These are phyloP conservation scores for Plusia festucae DNA, from an alignment of 2,888 invertebrate genomes.

Conservation along the genomic window DNA sequence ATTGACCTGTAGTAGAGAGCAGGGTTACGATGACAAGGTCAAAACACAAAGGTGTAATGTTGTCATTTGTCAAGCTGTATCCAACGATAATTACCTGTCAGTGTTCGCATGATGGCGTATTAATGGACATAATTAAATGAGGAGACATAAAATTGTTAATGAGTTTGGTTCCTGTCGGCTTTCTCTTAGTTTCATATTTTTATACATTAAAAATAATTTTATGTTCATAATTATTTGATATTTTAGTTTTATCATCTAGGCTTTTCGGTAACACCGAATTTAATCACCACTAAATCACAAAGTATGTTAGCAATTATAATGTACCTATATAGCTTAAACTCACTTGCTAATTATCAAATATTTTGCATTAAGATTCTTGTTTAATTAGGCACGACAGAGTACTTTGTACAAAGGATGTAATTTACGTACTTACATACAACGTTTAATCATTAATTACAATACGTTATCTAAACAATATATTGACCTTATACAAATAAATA, in stretches of 20 bases:
- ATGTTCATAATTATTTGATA: background rate
- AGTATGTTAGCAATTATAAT: background rate
- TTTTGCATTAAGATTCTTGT: background rate
- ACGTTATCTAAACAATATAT: constrained; percentile 17
- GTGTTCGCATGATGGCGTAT: constrained; percentile 59
- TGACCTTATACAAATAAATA: constrained; percentile 47
- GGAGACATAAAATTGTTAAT: constrained; percentile 34
- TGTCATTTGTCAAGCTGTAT: constrained; percentile 62
- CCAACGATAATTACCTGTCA: constrained; percentile 65
- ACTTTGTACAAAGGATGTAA: background rate
- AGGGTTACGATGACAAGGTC: constrained; percentile 60
- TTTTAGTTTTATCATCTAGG: background rate
- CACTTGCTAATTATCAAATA: background rate
- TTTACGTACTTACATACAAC: constrained; percentile 10
- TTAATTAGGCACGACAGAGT: background rate
- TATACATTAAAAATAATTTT: background rate
- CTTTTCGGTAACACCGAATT: background rate
- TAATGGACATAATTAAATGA: constrained; percentile 61
- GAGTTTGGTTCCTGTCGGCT: constrained; percentile 35
- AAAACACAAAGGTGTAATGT: constrained; percentile 63
- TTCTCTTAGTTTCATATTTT: constrained; percentile 31
- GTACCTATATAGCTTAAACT: background rate
- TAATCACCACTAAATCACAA: background rate
- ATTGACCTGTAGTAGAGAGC: constrained; percentile 55
- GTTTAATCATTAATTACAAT: constrained; percentile 22